phyloP scores from a whole-genome alignment of 2,113 vertebrate genomes.

The Polypterus senegalus region DNA sequence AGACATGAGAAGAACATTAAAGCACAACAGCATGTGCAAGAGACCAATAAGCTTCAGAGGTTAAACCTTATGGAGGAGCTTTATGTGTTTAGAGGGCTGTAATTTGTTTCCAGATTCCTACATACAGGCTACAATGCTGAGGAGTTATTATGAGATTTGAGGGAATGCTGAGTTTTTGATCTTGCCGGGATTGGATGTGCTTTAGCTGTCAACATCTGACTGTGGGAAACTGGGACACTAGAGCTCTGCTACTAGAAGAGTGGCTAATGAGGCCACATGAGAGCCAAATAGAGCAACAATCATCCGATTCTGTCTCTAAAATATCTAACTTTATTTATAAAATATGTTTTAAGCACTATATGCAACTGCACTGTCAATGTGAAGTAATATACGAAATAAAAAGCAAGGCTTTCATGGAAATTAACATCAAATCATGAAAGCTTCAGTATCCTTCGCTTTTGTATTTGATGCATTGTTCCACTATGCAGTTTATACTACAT shows the following conservation, averaged over 20 bases:
- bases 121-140: constrained; percentile 23
- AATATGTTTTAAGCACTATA: too few relatives aligned
- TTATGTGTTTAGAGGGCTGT: background rate
- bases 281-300: constrained; percentile 19
- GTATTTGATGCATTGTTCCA: too few relatives aligned
- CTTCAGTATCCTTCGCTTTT: too few relatives aligned
- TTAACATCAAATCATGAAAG: too few relatives aligned
- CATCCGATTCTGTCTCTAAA: background rate
- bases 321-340: background rate
- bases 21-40: too few relatives aligned
- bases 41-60: background rate
- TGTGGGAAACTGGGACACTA: constrained; percentile 32
- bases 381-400: too few relatives aligned
- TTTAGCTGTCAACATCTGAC: constrained; percentile 44
- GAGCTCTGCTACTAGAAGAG: constrained; percentile 11
- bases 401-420: too few relatives aligned
- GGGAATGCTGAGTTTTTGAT: constrained; percentile 50
- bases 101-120: constrained; percentile 15
- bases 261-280: constrained; percentile 56
- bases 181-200: constrained; percentile 34
- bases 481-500: too few relatives aligned
- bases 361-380: too few relatives aligned
- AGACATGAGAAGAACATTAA: too few relatives aligned
- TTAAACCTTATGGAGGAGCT: background rate
- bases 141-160: constrained; percentile 44